Evolutionary conservation across 2,797 vertebrate species (phyloP).

Genomic region (Mormyrops boulengeri): DNA sequence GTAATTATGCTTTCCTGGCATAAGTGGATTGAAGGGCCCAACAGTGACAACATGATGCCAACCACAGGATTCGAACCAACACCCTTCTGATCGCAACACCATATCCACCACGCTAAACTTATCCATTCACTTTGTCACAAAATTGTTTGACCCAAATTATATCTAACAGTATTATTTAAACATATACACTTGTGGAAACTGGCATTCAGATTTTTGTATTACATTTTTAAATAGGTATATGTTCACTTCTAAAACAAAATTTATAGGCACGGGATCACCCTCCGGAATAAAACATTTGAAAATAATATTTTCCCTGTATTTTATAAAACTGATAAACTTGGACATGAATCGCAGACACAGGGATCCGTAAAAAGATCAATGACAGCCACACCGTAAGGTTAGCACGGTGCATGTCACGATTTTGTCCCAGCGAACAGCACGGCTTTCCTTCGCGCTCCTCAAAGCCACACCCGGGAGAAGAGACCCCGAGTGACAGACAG

Average conservation of each 20-base stretch:
- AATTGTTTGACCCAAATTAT: not conserved
- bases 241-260: not conserved
- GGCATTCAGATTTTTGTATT: not conserved
- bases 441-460: conserved; percentile 18
- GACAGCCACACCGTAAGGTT: not conserved
- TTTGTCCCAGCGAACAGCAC: conserved; percentile 4
- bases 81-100: not conserved
- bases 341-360: not conserved
- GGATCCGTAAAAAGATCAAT: not conserved
- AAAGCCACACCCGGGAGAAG: conserved; percentile 53
- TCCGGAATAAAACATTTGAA: not conserved
- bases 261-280: not conserved
- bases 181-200: not conserved
- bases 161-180: not conserved
- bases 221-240: not conserved
- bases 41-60: not conserved
- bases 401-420: not conserved
- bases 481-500: conserved; percentile 12
- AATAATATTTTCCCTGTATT: not conserved
- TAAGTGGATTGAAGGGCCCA: not conserved
- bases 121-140: not conserved
- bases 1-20: not conserved
- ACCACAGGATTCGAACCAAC: not conserved
- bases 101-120: not conserved
- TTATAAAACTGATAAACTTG: not conserved